Percentiles rank a stretch among this genome's conserved stretches.
phyloP scores from a whole-genome alignment of 2,797 vertebrate species.

The Malurus leucopterus region DNA sequence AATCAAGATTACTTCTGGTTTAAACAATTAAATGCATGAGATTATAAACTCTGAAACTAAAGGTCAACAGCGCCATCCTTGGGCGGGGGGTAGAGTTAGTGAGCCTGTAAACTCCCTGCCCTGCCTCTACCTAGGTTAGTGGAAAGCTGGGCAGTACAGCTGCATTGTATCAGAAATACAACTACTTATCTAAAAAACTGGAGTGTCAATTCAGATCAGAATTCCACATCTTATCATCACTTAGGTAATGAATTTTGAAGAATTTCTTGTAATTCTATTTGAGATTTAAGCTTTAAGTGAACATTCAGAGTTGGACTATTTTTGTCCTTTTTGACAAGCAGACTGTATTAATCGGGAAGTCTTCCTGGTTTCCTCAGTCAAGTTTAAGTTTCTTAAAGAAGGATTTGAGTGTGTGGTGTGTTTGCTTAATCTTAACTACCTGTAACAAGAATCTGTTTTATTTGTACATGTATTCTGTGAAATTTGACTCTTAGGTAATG shows the following conservation, averaged over 20 bases:
- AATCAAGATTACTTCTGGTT: background rate
- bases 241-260: background rate
- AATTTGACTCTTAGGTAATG: background rate
- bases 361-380: background rate
- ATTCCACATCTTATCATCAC: background rate
- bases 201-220: background rate
- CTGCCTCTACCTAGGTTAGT: accelerated
- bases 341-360: background rate
- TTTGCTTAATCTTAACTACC: background rate
- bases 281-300: background rate
- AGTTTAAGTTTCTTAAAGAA: background rate
- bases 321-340: background rate
- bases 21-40: background rate
- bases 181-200: background rate
- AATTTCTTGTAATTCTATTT: background rate
- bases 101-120: background rate
- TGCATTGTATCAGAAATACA: background rate
- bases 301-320: background rate
- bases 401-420: background rate
- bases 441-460: background rate
- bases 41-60: background rate
- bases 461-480: background rate
- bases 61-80: background rate
- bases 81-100: background rate
- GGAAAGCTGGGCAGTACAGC: background rate